A percentile compares a stretch with the other conserved stretches of the same genome.
phyloP scores from a whole-genome alignment of 92 coral and sea anemone genomes.

The Palythoa caribaeorum region DNA sequence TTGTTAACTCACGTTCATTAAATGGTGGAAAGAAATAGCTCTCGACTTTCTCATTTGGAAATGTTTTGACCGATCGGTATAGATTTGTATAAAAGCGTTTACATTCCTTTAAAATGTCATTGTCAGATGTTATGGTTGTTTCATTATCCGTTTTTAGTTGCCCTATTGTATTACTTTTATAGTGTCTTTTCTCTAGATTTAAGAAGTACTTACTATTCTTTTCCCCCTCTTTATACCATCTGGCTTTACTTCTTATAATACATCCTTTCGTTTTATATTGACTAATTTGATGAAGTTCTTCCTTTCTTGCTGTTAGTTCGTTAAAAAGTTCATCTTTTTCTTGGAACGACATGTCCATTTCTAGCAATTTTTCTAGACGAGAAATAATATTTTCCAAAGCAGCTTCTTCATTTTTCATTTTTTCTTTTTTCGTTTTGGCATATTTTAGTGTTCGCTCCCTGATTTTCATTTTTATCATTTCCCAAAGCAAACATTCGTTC shows the following conservation, averaged over 20 bases:
- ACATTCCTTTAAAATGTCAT: slow-evolving; percentile 22
- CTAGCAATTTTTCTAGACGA: too few species aligned
- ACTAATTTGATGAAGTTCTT: slow-evolving; percentile 42
- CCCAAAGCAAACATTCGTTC: too few species aligned
- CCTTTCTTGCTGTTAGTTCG: slow-evolving; percentile 40
- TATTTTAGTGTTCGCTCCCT: slow-evolving; percentile 46
- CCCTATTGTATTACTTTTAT: too few species aligned
- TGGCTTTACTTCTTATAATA: slow-evolving; percentile 5
- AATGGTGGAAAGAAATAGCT: too few species aligned
- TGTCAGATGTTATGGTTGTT: slow-evolving; percentile 14
- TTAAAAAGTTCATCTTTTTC: slow-evolving; percentile 7
- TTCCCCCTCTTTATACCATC: too few species aligned
- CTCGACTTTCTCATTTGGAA: too few species aligned
- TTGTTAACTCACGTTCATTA: too few species aligned
- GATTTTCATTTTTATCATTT: too few species aligned
- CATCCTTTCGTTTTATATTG: slow-evolving; percentile 36
- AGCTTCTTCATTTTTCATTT: slow-evolving; percentile 37
- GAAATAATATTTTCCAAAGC: slow-evolving; percentile 12
- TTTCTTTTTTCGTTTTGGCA: too few species aligned
- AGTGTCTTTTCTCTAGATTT: slow-evolving; percentile 4
- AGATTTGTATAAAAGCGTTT: slow-evolving; percentile 29
- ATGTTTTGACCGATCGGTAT: too few species aligned
- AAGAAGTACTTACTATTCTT: too few species aligned
- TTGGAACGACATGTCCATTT: slow-evolving; percentile 16
- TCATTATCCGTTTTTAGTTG: too few species aligned